Evolutionary conservation across 1,140 invertebrate genomes (phyloP).

Genomic region (Drosophila pandora): DNA sequence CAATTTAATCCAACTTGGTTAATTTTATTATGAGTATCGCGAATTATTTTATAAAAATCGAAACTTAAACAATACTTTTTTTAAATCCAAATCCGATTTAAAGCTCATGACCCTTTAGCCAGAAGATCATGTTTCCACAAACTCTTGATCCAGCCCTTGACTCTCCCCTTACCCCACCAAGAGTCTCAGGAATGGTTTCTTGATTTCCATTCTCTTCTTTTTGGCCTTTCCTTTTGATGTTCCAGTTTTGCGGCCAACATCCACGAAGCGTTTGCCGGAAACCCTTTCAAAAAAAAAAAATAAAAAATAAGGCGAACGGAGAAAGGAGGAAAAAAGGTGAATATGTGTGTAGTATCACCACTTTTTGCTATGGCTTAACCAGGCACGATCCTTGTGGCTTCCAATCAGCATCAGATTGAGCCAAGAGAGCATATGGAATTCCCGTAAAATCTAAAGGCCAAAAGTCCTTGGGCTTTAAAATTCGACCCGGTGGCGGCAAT

Average conservation of each 20-base stretch:
- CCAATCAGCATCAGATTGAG: constrained; percentile 47
- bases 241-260: constrained; percentile 46
- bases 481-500: constrained; percentile 8
- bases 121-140: too few species aligned
- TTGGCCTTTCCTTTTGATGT: constrained; percentile 38
- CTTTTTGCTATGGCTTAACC: constrained; percentile 64
- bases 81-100: too few species aligned
- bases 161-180: not conserved
- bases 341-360: constrained; percentile 40
- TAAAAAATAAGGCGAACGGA: not conserved
- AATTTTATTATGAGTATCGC: too few species aligned
- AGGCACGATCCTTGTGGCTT: constrained; percentile 62
- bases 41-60: too few species aligned
- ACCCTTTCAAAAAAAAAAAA: constrained; percentile 33
- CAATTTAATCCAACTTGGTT: too few species aligned
- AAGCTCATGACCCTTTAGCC: too few species aligned
- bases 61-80: too few species aligned
- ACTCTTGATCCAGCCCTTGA: too few species aligned
- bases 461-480: constrained; percentile 20
- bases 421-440: constrained; percentile 20
- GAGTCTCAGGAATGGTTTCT: not conserved
- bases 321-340: constrained; percentile 11
- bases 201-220: not conserved
- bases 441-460: constrained; percentile 24
- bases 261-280: constrained; percentile 41